Base-by-base conservation (phyloP, 1,140 invertebrate species). In the Drosophila arizonae region DNA sequence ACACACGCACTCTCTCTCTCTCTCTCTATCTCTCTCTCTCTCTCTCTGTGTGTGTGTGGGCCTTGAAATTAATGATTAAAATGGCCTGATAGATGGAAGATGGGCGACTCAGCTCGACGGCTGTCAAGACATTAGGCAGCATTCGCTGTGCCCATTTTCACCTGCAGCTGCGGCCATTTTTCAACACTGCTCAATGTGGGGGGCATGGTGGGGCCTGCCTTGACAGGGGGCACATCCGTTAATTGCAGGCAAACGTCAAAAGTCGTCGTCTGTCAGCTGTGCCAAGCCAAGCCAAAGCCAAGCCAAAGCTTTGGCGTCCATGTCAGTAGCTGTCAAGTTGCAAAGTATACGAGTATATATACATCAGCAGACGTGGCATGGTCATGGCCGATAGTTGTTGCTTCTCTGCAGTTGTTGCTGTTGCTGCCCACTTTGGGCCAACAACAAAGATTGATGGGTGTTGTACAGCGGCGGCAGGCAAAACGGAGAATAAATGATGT, bases 401-500 rank as follows among this genome's bases (percentile, higher is more conserved):
- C 43, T 69, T 15, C 15, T 54, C 50, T 26, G 2, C 13, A 51
- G 50, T 56, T 56, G 50, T 55, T 71, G 41, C 15, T 76, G 43
- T 66, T 82, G 54, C 45, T 66, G 78, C 71, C 71, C 65, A 73
- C 67, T 71, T 75, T 75, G 81, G 81, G 86, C 76, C 84, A 72
- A 70, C 72, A 71, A 65, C 72, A 87, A 87, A 87, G 82, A 87
- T 87, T 87, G 82, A 87, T 87, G 82, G 87, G 79, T 72, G 76
- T 66, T 85, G 78, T 87, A 87, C 76, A 67, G 71, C 82, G 76
- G 66, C 81, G 81, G 84, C 82, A 86, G 82, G 82, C 84, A 87
- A 87, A 87, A 87, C 84, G 76, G 82, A 87, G 81, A 87, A 87
- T 87, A 87, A 87, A 87, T 87, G 82, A 87, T 87, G 82, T 87